Base-by-base conservation (phyloP, 2,797 vertebrate species). In the Xenentodon cancila region DNA sequence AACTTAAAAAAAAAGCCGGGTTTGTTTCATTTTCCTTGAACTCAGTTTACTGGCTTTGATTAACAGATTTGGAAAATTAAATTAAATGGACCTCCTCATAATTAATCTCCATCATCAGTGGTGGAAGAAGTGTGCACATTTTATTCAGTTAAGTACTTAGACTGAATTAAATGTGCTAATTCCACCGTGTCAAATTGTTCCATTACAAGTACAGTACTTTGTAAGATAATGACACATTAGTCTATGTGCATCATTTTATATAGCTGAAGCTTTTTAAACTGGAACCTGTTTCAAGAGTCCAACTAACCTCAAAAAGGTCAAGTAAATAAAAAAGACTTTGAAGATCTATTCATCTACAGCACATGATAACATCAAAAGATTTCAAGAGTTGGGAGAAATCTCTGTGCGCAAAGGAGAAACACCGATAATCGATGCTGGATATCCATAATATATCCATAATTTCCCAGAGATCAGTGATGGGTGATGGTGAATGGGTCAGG, bases 21-120 rank as follows among this genome's bases (percentile, higher is more conserved):
- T 66, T 53, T 57, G 57, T 66, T 73, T 61, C n/a, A 25, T 64
- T 71, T 77, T 53, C 59, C n/a, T 51, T 47, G 22, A 56, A 65
- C 51, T 68, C 12, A 9, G 25, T 68, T 71, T 59, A 80, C 75
- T 57, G 52, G 40, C 53, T 64, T 75, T 65, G 59, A 30, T 66
- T 58, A 30, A 37, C 7, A 22, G 34, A 37, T 65, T 67, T 43
- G 30, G 55, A 67, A 69, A 77, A 74, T 52, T 0, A 51, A 71
- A 77, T 64, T 27, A 64, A 82, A 68, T 46, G 58, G 40, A 68
- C n/a, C 46, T 61, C 16, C 17, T 59, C 8, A 9, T 52, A 62
- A 81, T 70, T 68, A 62, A 30, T 72, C 50, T 70, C 45, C 52
- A 51, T 61, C 1, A 16, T 69, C 42, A 46, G 15, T 16, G 7